Percentiles rank a stretch among this genome's conserved stretches.
These are phyloP conservation scores for Nasonia longicornis DNA, from an alignment of 1,140 invertebrate genomes.

Conservation along the genomic window DNA sequence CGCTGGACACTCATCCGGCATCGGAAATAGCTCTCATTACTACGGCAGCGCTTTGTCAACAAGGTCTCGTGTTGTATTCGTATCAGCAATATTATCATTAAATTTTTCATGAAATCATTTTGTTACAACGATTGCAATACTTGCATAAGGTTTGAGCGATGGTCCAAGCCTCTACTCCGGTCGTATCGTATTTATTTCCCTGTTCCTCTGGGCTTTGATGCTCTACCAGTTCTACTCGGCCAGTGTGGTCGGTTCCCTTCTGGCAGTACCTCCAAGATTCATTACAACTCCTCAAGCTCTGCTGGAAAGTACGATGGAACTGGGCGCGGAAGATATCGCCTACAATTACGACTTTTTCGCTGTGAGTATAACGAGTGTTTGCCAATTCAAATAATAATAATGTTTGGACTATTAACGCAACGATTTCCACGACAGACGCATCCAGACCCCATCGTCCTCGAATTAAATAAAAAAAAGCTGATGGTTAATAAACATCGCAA, in stretches of 20 bases:
- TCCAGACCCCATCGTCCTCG: constrained; percentile 69
- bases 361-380: not conserved
- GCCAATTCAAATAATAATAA: not conserved
- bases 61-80: constrained; percentile 62
- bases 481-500: constrained; percentile 51
- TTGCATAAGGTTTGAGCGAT: constrained; percentile 65
- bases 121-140: constrained; percentile 5
- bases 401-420: not conserved
- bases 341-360: constrained; percentile 63
- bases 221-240: constrained; percentile 81
- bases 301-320: constrained; percentile 71
- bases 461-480: constrained; percentile 71
- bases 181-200: constrained; percentile 73
- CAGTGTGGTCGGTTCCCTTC: constrained; percentile 77
- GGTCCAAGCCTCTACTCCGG: constrained; percentile 68
- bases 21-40: constrained; percentile 60
- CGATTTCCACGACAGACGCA: constrained; percentile 64
- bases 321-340: constrained; percentile 74
- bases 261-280: constrained; percentile 74
- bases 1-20: constrained; percentile 47
- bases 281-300: constrained; percentile 75
- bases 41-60: constrained; percentile 67
- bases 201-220: constrained; percentile 74
- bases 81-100: not conserved
- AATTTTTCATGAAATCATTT: not conserved